A percentile compares a stretch with the other conserved stretches of the same genome.
Evolutionary conservation across 2,888 invertebrate species (phyloP).

Genomic region (Thumatha senex): DNA sequence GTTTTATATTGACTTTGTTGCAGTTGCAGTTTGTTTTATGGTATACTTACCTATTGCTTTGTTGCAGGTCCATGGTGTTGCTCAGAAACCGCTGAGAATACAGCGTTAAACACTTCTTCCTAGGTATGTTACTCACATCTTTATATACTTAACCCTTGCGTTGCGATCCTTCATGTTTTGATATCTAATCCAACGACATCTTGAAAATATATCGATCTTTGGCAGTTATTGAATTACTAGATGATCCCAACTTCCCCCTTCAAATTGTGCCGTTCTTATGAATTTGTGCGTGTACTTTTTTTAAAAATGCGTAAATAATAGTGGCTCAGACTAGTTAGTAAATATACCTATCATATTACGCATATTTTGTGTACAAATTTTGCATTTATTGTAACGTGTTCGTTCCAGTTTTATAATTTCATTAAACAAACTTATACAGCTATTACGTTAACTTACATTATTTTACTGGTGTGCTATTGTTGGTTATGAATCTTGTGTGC

Average conservation of each 20-base stretch:
- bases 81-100: slow-evolving; percentile 29
- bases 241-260: no score
- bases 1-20: no score
- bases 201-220: no score
- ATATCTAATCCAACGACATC: no score
- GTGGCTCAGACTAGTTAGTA: no score
- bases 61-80: slow-evolving; percentile 48
- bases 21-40: not conserved
- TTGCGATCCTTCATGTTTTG: no score
- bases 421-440: not conserved
- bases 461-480: not conserved
- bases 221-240: no score
- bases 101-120: slow-evolving; percentile 37
- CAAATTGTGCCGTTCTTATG: no score
- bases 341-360: not conserved
- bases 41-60: not conserved
- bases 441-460: not conserved
- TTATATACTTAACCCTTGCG: not conserved
- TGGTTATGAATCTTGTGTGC: not conserved
- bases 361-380: not conserved
- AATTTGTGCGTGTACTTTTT: no score
- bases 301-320: no score
- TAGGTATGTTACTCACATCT: slow-evolving; percentile 38
- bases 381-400: not conserved
- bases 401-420: not conserved